Base-by-base conservation (phyloP, 2,113 vertebrate species). In the Mus pahari region DNA sequence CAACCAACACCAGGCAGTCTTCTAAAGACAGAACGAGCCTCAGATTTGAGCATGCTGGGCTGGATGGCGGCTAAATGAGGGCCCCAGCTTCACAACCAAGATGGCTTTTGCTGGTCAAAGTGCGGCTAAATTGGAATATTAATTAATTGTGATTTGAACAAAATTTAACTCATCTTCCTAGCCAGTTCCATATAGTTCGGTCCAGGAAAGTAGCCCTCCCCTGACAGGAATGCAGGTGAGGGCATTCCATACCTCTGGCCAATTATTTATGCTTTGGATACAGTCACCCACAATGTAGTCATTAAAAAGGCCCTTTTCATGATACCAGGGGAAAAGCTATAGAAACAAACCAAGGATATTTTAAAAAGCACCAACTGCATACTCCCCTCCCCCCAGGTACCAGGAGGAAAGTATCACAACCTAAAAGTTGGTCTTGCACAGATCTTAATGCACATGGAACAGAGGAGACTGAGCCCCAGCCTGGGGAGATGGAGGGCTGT, bases 1-100 rank as follows among this genome's bases (percentile, higher is more conserved):
- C 94, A 83, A 91, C 95, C 86, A 97, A 97, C 87, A 96, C 95
- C 93, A 97, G 94, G 96, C 94, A 94, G 90, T 92, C 93, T 96
- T 96, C 64, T 88, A 94, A 93, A 93, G 97, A 95, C 83, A 58
- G 9, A 78, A 90, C 89, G 97, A 92, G 88, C 95, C 93, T 66
- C 4, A 22, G 42, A 90, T 60, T 90, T 86, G 91, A 73, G 93
- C 1, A 33, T 74, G 66, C 92, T 91, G 58, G 75, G 91, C 93
- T 66, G 36, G 87, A 87, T 0, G 86, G 90, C 0, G 0, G 31
- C 36, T 55, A 45, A 33, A 2, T 0, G 0, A 89, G 39, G 64
- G 28, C 53, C 53, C 74, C 68, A 83, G n/a, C 89, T 94, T 81
- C 73, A 79, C 83, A 42, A 48, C 33, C 89, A 13, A 86, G 77